Conservation (phyloP, 2,113 vertebrate species). For the Nipponia nippon region DNA sequence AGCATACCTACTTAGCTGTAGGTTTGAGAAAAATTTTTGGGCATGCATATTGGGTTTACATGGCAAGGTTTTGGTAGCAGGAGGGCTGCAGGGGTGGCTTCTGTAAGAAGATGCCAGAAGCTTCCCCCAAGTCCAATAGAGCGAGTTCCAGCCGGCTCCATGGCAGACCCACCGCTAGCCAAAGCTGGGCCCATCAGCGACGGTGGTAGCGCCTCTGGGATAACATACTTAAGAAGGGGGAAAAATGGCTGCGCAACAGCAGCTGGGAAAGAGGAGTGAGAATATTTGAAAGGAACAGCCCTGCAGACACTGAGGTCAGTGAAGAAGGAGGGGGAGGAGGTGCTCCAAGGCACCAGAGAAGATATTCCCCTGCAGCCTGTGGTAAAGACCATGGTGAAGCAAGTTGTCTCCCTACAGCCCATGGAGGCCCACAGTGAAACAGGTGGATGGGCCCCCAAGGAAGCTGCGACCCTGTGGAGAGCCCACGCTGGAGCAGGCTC, state of each 20-base stretch:
- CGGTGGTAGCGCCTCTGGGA: neutral
- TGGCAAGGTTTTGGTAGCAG: neutral
- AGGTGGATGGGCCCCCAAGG: neutral
- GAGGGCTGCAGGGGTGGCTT: neutral
- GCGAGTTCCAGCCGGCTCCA: neutral
- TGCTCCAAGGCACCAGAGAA: neutral
- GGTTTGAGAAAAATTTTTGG: neutral
- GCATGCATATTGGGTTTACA: neutral
- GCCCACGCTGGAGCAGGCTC: neutral
- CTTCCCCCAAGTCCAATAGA: neutral
- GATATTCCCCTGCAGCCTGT: neutral
- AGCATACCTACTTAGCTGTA: neutral
- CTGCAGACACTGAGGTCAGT: neutral
- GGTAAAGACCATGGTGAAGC: neutral
- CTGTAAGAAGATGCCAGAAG: neutral
- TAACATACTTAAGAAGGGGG: neutral
- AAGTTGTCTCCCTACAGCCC: neutral
- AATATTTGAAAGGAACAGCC: neutral
- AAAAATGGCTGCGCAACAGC: neutral
- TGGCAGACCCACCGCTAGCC: accelerated
- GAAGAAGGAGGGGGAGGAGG: neutral
- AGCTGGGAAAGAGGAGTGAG: neutral
- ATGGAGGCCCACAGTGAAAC: neutral
- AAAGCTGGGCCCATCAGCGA: neutral
- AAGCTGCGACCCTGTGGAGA: neutral